A percentile compares a stretch with the other conserved stretches of the same genome.
phyloP scores from a whole-genome alignment of 2,888 invertebrate species.

The Ochropacha duplaris region DNA sequence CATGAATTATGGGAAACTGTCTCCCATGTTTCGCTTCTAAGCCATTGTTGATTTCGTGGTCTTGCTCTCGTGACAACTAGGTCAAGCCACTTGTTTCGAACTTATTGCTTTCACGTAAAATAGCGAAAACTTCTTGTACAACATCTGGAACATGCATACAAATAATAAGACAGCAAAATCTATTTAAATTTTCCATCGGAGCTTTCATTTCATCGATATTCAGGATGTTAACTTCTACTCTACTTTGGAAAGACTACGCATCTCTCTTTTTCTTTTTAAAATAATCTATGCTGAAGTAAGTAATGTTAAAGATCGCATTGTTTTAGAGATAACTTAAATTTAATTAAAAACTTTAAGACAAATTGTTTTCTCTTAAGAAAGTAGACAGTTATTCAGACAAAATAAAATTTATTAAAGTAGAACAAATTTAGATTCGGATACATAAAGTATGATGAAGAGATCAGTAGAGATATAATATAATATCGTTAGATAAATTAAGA shows the following conservation, averaged over 20 bases:
- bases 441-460: neutral
- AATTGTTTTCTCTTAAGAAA: neutral
- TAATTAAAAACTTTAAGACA: conserved; percentile 1
- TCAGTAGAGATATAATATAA: too few species aligned
- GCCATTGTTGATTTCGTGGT: neutral
- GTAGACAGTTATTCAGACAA: neutral
- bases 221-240: neutral
- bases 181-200: neutral
- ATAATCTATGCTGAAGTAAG: too few species aligned
- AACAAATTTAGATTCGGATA: neutral
- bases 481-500: too few species aligned
- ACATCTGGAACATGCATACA: neutral
- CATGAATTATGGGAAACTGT: neutral
- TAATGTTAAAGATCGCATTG: neutral
- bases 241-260: neutral
- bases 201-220: neutral
- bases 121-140: neutral
- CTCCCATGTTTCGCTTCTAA: neutral
- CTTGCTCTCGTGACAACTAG: neutral
- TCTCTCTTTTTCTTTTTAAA: neutral
- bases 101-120: neutral
- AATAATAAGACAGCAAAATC: neutral
- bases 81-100: neutral
- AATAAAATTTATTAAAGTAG: neutral
- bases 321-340: neutral